Evolutionary conservation across 2,797 vertebrate genomes (phyloP).

Genomic region (Centropyge bicolor): DNA sequence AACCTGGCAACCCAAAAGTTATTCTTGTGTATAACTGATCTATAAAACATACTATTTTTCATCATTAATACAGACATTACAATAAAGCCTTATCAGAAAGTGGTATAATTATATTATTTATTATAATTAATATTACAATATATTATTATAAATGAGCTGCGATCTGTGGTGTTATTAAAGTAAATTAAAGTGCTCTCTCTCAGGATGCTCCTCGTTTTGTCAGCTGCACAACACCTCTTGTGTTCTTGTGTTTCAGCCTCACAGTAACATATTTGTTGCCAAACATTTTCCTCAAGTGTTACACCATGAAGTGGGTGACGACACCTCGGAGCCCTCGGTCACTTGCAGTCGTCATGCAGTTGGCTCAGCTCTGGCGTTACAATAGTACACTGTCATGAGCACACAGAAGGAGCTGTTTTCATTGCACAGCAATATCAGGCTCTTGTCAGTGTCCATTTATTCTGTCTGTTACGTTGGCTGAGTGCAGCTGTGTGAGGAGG

Average conservation of each 20-base stretch:
- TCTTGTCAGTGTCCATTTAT: slow-evolving; percentile 58
- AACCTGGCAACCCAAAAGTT: slow-evolving; percentile 18
- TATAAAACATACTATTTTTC: neutral
- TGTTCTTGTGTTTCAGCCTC: slow-evolving; percentile 48
- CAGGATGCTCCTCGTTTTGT: slow-evolving; percentile 25
- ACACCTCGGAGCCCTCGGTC: slow-evolving; percentile 58
- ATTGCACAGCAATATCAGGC: slow-evolving; percentile 76
- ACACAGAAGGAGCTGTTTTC: slow-evolving; percentile 80
- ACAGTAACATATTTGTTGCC: slow-evolving; percentile 67
- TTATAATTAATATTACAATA: neutral
- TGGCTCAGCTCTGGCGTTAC: slow-evolving; percentile 63
- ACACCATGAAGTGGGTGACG: slow-evolving; percentile 68
- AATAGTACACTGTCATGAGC: slow-evolving; percentile 79
- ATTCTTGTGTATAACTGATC: neutral
- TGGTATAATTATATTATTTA: neutral
- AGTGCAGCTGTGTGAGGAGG: slow-evolving; percentile 68
- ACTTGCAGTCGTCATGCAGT: slow-evolving; percentile 70
- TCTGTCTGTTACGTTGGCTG: slow-evolving; percentile 49
- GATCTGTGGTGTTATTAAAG: neutral
- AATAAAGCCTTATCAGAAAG: neutral
- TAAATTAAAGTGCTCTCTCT: slow-evolving; percentile 1
- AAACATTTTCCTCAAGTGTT: slow-evolving; percentile 55
- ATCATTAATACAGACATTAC: neutral
- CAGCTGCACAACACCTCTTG: slow-evolving; percentile 51
- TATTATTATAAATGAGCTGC: neutral